Conservation (phyloP, 2,888 invertebrate species). For the Bellardia bayeri region DNA sequence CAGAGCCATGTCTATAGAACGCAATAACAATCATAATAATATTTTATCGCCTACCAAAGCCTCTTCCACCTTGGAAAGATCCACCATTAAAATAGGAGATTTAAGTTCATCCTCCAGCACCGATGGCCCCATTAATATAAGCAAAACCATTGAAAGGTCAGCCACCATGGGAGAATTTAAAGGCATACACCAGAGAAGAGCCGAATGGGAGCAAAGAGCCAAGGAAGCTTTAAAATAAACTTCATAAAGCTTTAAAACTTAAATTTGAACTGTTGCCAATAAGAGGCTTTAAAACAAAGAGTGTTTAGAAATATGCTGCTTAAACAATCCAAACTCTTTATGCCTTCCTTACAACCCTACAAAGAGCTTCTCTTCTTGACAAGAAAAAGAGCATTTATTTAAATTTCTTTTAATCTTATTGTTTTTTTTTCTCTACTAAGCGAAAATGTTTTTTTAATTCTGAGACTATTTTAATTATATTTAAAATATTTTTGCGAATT, state of each 20-base stretch:
- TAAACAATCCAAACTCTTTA: constrained; percentile 4
- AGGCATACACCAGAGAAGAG: constrained; percentile 90
- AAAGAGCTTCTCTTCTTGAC: constrained; percentile 64
- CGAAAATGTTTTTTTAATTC: constrained; percentile 25
- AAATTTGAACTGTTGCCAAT: neutral
- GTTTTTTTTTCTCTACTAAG: constrained; percentile 13
- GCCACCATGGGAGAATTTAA: constrained; percentile 86
- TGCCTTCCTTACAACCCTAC: constrained; percentile 48
- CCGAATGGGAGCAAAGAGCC: constrained; percentile 91
- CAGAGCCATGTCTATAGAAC: constrained; percentile 70
- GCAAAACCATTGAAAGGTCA: constrained; percentile 80
- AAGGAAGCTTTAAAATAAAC: constrained; percentile 86
- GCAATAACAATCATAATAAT: constrained; percentile 77
- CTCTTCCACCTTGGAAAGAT: constrained; percentile 68
- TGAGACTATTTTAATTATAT: constrained; percentile 42
- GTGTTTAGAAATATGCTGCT: neutral
- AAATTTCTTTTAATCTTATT: neutral
- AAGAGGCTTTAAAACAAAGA: constrained; percentile 23
- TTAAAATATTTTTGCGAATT: constrained; percentile 40
- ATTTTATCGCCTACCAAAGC: constrained; percentile 53
- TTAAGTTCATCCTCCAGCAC: constrained; percentile 58
- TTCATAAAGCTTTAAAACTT: neutral
- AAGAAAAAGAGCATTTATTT: constrained; percentile 65
- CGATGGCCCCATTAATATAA: constrained; percentile 69
- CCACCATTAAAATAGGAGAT: constrained; percentile 66